A percentile compares a stretch with the other conserved stretches of the same genome.
Evolutionary conservation across 2,888 invertebrate genomes (phyloP).

Genomic region (Eledona agricola): DNA sequence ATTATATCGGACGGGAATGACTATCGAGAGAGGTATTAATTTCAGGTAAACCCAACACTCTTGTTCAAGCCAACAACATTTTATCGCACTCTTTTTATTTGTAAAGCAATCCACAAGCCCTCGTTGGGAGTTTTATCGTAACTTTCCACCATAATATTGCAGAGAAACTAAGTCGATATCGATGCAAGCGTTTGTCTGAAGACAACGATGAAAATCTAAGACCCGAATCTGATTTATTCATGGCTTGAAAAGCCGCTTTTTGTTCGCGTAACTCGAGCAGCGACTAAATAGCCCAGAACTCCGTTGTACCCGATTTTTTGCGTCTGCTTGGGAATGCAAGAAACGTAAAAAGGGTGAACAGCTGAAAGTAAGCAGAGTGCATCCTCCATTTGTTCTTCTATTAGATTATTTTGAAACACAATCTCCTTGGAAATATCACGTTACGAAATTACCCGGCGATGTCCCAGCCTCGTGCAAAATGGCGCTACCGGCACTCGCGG

Average conservation of each 20-base stretch:
- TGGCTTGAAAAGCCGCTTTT: slow-evolving; percentile 15
- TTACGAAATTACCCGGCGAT: slow-evolving; percentile 41
- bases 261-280: slow-evolving; percentile 28
- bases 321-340: slow-evolving; percentile 26
- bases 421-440: slow-evolving; percentile 44
- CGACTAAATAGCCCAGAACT: slow-evolving; percentile 24
- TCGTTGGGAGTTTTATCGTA: too few relatives aligned
- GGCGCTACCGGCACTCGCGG: slow-evolving; percentile 35
- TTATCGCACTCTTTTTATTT: too few relatives aligned
- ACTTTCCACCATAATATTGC: too few relatives aligned
- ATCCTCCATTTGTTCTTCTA: slow-evolving; percentile 40
- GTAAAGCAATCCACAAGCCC: too few relatives aligned
- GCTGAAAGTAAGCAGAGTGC: slow-evolving; percentile 41
- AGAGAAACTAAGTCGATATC: too few relatives aligned
- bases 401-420: slow-evolving; percentile 42
- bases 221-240: slow-evolving; percentile 21
- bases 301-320: slow-evolving; percentile 29
- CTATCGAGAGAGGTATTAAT: too few relatives aligned
- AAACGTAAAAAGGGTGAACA: slow-evolving; percentile 38
- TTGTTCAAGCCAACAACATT: too few relatives aligned
- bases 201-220: too few relatives aligned
- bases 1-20: too few relatives aligned
- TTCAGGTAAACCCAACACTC: too few relatives aligned
- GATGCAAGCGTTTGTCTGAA: too few relatives aligned
- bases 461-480: slow-evolving; percentile 36